phyloP scores from a whole-genome alignment of 2,113 vertebrate species.

The Sitta europaea region DNA sequence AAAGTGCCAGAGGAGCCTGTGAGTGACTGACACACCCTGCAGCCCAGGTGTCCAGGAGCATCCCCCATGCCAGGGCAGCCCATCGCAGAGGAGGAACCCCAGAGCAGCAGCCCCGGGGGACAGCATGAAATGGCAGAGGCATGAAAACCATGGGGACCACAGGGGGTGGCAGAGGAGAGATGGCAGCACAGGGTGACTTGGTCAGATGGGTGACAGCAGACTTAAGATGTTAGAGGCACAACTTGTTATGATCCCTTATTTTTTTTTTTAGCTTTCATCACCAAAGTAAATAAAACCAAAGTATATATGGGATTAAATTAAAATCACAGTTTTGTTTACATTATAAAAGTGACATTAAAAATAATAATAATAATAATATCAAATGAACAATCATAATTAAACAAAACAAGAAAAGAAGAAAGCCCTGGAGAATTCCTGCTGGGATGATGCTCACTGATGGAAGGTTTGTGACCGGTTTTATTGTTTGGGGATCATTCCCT shows the following conservation, averaged over 20 bases:
- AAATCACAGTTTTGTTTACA: conserved; percentile 47
- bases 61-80: background rate
- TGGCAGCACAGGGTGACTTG: conserved; percentile 9
- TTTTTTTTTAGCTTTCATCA: background rate
- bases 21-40: background rate
- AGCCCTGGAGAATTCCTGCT: conserved; percentile 43
- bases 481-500: conserved; percentile 90
- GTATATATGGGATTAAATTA: background rate
- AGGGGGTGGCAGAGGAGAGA: background rate
- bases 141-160: background rate
- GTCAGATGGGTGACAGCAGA: background rate
- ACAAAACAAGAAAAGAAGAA: conserved; percentile 5
- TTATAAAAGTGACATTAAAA: background rate
- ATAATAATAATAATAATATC: background rate
- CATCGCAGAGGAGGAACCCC: background rate
- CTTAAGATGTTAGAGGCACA: conserved; percentile 43
- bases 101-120: background rate
- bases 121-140: background rate
- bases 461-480: conserved; percentile 65
- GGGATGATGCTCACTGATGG: conserved; percentile 63
- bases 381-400: conserved; percentile 35
- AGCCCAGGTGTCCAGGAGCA: background rate
- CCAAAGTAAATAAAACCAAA: background rate
- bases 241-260: conserved; percentile 7
- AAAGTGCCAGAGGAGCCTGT: background rate